A percentile compares a stretch with the other conserved stretches of the same genome.
These are phyloP conservation scores for Byasa hedistus DNA, from an alignment of 2,888 invertebrate genomes.

Conservation along the genomic window DNA sequence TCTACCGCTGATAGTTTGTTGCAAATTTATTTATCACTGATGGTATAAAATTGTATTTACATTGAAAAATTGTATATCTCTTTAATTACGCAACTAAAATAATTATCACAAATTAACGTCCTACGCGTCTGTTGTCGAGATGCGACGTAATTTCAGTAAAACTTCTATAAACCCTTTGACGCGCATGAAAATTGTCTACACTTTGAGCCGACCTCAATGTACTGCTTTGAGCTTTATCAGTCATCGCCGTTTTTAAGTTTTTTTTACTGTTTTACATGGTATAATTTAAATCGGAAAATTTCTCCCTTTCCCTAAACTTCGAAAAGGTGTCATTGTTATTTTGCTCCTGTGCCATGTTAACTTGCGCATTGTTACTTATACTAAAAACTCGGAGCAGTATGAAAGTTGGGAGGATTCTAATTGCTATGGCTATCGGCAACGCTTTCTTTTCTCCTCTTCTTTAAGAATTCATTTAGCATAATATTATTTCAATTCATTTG, in stretches of 20 bases:
- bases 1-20: no score
- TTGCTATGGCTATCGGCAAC: slow-evolving; percentile 5
- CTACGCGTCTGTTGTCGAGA: not conserved
- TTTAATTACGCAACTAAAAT: not conserved
- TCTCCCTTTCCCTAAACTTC: no score
- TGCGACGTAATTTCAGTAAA: slow-evolving; percentile 3
- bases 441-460: not conserved
- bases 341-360: not conserved
- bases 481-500: slow-evolving; percentile 49
- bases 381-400: slow-evolving; percentile 5
- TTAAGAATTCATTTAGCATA: slow-evolving; percentile 40
- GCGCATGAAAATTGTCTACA: slow-evolving; percentile 16
- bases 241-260: slow-evolving; percentile 6
- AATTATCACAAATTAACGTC: not conserved
- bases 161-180: slow-evolving; percentile 25
- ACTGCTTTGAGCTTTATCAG: slow-evolving; percentile 9
- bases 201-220: slow-evolving; percentile 19
- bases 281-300: not conserved
- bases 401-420: not conserved
- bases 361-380: not conserved
- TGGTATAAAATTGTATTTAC: not conserved
- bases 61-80: not conserved
- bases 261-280: slow-evolving; percentile 10
- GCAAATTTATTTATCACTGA: not conserved
- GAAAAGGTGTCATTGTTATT: not conserved